A percentile compares a stretch with the other conserved stretches of the same genome.
Conservation (phyloP, 1,140 invertebrate genomes). For the Babylonia areolata region DNA sequence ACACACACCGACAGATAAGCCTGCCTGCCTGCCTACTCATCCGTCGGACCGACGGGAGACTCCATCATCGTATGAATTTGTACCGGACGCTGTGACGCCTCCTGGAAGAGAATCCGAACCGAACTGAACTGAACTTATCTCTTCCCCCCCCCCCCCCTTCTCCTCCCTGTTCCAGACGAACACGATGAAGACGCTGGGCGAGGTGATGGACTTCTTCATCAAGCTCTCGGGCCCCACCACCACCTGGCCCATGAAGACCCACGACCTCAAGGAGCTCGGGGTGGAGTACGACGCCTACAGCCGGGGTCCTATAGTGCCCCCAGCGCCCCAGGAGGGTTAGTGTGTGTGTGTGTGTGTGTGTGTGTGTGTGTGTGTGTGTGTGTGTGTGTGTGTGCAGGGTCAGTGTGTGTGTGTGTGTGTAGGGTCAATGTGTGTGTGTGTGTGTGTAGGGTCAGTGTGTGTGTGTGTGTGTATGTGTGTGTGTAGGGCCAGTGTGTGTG, state of each 20-base stretch:
- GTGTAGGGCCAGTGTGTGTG: no score
- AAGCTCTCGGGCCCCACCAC: conserved; percentile 28
- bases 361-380: neutral
- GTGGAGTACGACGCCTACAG: conserved; percentile 19
- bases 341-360: neutral
- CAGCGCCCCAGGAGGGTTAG: neutral
- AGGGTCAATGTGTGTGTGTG: neutral
- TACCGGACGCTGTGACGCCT: no score
- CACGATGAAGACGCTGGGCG: conserved; percentile 45
- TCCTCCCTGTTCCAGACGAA: conserved; percentile 34
- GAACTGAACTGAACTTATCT: no score
- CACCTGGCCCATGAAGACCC: conserved; percentile 41
- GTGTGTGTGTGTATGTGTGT: neutral
- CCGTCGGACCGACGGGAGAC: no score
- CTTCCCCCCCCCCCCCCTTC: no score
- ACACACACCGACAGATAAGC: no score
- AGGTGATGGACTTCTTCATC: conserved; percentile 54
- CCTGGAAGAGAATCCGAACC: no score
- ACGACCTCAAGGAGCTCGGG: conserved; percentile 44
- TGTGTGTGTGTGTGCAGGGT: neutral
- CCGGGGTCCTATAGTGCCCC: neutral
- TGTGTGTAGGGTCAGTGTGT: neutral
- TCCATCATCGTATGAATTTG: no score
- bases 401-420: neutral
- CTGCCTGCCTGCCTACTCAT: no score